These are phyloP conservation scores for Apis florea DNA, from an alignment of 1,140 invertebrate species.

Conservation along the genomic window DNA sequence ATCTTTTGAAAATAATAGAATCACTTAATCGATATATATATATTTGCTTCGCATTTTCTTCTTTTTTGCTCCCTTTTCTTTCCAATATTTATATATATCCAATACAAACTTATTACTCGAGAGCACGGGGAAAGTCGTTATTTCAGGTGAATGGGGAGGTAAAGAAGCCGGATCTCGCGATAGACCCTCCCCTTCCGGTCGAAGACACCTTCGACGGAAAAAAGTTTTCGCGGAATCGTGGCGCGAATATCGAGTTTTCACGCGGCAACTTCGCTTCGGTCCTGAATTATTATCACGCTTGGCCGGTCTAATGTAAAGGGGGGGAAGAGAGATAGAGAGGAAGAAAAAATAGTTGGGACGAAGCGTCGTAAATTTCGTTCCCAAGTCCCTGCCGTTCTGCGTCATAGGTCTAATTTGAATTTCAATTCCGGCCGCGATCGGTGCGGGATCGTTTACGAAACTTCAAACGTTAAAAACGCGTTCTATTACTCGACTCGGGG, in stretches of 20 bases:
- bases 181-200: slow-evolving; percentile 31
- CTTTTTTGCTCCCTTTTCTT: too few species aligned
- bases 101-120: slow-evolving; percentile 65
- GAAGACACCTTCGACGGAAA: slow-evolving; percentile 52
- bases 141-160: slow-evolving; percentile 50
- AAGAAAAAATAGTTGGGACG: slow-evolving; percentile 22
- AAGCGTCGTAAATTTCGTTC: slow-evolving; percentile 19
- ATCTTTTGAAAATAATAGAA: too few species aligned
- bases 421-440: slow-evolving; percentile 19
- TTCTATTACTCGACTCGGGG: background rate
- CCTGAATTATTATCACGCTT: slow-evolving; percentile 64
- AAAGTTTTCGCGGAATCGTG: slow-evolving; percentile 66
- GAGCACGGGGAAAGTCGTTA: slow-evolving; percentile 60
- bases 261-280: slow-evolving; percentile 54
- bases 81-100: too few species aligned
- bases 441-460: slow-evolving; percentile 13
- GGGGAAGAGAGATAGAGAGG: background rate
- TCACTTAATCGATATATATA: too few species aligned
- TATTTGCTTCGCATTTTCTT: too few species aligned
- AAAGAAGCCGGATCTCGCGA: slow-evolving; percentile 43
- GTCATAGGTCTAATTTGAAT: slow-evolving; percentile 33
- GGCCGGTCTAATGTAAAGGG: slow-evolving; percentile 38
- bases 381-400: background rate
- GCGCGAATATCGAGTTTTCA: slow-evolving; percentile 69
- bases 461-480: slow-evolving; percentile 19